These are phyloP conservation scores for Sterna hirundo DNA, from an alignment of 2,113 vertebrate genomes.

Conservation along the genomic window DNA sequence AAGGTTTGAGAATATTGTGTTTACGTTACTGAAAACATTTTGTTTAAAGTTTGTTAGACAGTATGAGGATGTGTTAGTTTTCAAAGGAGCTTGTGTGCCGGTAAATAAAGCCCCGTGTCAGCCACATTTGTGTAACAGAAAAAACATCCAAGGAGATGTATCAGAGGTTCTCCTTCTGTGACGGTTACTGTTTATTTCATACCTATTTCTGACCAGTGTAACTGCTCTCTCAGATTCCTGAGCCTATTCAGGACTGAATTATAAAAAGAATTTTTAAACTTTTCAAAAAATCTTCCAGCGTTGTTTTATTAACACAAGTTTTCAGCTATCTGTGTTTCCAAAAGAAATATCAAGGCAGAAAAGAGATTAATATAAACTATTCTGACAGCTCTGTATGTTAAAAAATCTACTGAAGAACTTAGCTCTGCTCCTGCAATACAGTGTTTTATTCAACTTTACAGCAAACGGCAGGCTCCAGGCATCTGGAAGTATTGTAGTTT, in stretches of 20 bases:
- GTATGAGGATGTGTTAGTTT: neutral
- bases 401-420: neutral
- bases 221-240: neutral
- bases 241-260: neutral
- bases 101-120: neutral
- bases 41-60: neutral
- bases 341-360: neutral
- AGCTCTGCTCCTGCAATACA: neutral
- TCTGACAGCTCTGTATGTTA: neutral
- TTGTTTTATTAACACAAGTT: neutral
- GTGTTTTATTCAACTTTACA: neutral
- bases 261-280: neutral
- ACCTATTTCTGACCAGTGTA: neutral
- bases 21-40: neutral
- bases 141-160: neutral
- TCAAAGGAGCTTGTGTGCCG: neutral
- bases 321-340: neutral
- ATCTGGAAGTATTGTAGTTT: neutral
- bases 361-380: neutral
- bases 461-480: neutral
- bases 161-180: neutral
- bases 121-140: neutral
- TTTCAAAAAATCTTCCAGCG: neutral
- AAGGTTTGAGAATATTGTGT: neutral
- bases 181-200: neutral